A percentile compares a stretch with the other conserved stretches of the same genome.
Conservation (phyloP, 1,140 invertebrate species). For the Oreohelix idahoensis region DNA sequence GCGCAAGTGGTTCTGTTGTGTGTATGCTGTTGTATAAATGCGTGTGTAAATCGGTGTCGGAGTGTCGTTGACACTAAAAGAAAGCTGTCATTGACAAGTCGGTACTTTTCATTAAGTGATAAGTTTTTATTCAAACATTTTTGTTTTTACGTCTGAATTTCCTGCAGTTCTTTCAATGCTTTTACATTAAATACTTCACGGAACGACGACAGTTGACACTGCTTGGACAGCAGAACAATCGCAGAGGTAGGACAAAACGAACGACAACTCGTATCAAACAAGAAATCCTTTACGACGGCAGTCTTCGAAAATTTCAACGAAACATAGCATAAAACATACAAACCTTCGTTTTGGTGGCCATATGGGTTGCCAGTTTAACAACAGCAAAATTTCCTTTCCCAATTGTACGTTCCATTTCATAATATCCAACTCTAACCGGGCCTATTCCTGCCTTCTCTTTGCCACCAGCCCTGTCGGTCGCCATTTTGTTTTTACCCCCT, state of each 20-base stretch:
- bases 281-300: background rate
- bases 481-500: slow-evolving; percentile 63
- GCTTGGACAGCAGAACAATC: background rate
- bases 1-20: no score
- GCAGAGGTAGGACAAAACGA: background rate
- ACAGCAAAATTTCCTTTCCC: slow-evolving; percentile 98
- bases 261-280: background rate
- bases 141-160: no score
- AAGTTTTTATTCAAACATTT: no score
- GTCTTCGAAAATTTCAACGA: background rate
- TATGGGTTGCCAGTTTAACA: slow-evolving; percentile 93
- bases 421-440: slow-evolving; percentile 83
- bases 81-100: no score
- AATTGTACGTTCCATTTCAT: slow-evolving; percentile 95
- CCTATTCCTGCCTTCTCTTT: slow-evolving; percentile 51
- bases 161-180: background rate
- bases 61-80: no score
- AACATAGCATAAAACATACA: slow-evolving; percentile 63
- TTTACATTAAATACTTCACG: background rate
- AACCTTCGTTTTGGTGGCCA: slow-evolving; percentile 96
- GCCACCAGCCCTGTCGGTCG: slow-evolving; percentile 56
- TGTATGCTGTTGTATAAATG: no score
- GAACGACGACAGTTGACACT: background rate
- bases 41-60: no score
- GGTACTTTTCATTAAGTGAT: no score